Conservation (phyloP, 2,888 invertebrate genomes). For the Leucoptera coffeella region DNA sequence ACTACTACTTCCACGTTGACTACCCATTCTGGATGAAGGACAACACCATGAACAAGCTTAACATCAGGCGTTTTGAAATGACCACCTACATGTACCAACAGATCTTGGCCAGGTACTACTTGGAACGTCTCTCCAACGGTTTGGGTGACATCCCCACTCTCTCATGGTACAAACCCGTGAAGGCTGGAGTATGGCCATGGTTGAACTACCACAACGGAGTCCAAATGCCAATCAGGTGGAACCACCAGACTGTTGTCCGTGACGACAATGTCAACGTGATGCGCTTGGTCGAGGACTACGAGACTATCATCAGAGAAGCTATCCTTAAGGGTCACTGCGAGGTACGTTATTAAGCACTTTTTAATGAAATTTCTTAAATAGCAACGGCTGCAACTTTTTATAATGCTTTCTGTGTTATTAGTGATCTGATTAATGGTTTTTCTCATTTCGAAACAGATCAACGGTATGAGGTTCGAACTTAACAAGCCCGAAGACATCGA, state of each 20-base stretch:
- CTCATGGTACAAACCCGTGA: conserved; percentile 32
- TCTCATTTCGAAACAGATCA: conserved; percentile 18
- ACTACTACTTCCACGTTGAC: conserved; percentile 55
- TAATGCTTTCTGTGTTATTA: too few relatives aligned
- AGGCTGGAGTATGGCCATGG: conserved; percentile 53
- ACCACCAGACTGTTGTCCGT: conserved; percentile 25
- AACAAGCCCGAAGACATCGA: conserved; percentile 44
- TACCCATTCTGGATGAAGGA: conserved; percentile 58
- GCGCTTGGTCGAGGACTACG: conserved; percentile 27
- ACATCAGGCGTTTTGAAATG: conserved; percentile 41
- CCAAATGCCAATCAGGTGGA: conserved; percentile 42
- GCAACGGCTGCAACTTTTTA: too few relatives aligned
- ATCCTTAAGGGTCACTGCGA: conserved; percentile 49
- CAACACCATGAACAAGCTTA: conserved; percentile 20
- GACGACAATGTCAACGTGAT: conserved; percentile 18
- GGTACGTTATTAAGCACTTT: too few relatives aligned
- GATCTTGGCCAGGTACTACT: conserved; percentile 55
- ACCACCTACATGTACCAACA: conserved; percentile 60
- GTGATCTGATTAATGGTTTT: not conserved
- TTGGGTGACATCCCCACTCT: conserved; percentile 34
- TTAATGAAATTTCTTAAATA: too few relatives aligned
- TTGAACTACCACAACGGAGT: conserved; percentile 49
- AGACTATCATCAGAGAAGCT: conserved; percentile 51
- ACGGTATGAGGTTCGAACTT: conserved; percentile 25
- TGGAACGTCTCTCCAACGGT: conserved; percentile 47